phyloP scores from a whole-genome alignment of 2,888 invertebrate genomes.

The Lathronympha strigana region DNA sequence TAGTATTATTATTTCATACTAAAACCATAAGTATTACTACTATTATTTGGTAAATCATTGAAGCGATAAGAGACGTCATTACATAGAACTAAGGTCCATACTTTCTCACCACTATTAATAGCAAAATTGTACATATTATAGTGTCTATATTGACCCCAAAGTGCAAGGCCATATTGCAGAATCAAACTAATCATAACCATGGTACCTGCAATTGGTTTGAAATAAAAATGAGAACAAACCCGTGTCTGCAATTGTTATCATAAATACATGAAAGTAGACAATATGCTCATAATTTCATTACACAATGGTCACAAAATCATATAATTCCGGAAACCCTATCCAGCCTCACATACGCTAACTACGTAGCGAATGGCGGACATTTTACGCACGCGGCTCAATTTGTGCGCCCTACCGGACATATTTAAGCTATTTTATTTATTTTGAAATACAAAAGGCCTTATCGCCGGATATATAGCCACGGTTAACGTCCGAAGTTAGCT shows the following conservation, averaged over 20 bases:
- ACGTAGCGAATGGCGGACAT: slow-evolving; percentile 38
- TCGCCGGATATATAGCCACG: slow-evolving; percentile 73
- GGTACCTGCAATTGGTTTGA: too few relatives aligned
- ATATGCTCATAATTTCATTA: too few relatives aligned
- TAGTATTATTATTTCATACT: too few relatives aligned
- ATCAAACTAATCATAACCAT: too few relatives aligned
- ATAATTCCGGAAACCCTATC: neutral
- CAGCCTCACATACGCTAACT: slow-evolving; percentile 4
- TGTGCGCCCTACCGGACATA: slow-evolving; percentile 74
- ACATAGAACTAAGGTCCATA: too few relatives aligned
- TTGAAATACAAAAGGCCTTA: slow-evolving; percentile 82
- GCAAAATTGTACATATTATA: too few relatives aligned
- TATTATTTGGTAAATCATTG: too few relatives aligned
- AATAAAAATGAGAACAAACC: neutral
- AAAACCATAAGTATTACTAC: too few relatives aligned
- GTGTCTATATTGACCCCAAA: neutral
- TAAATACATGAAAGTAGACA: neutral
- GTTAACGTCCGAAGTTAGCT: slow-evolving; percentile 54
- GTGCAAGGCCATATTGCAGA: neutral
- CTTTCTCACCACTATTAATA: too few relatives aligned
- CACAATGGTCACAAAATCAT: neutral
- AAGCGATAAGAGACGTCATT: too few relatives aligned
- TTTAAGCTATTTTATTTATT: slow-evolving; percentile 83
- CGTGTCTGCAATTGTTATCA: neutral
- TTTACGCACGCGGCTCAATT: slow-evolving; percentile 57